phyloP scores from a whole-genome alignment of 2,797 vertebrate genomes.

The Falco cherrug region DNA sequence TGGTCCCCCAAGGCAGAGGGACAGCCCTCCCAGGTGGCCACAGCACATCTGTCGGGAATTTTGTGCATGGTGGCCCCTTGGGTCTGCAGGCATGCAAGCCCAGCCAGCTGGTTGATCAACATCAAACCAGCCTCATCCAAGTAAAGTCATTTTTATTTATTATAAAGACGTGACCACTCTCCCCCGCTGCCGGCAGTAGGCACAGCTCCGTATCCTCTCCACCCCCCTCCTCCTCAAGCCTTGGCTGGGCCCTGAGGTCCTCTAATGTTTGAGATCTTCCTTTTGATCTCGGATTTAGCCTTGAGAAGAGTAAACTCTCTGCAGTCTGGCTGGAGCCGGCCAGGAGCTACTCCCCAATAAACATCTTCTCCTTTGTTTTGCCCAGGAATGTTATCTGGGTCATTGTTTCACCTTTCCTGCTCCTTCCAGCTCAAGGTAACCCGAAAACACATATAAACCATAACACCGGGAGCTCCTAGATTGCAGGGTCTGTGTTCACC shows the following conservation, averaged over 20 bases:
- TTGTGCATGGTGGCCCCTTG: accelerated
- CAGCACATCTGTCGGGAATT: not conserved
- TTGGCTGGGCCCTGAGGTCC: not conserved
- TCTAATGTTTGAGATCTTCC: not conserved
- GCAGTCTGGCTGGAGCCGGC: not conserved
- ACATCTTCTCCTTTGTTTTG: slow-evolving; percentile 27
- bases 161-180: not conserved
- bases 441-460: not conserved
- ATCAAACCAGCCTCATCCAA: not conserved
- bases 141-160: not conserved
- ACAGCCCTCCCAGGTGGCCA: not conserved
- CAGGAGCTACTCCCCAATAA: slow-evolving; percentile 2
- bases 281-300: not conserved
- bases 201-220: not conserved
- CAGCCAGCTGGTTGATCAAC: not conserved
- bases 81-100: accelerated
- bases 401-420: slow-evolving; percentile 15
- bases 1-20: not conserved
- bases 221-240: not conserved
- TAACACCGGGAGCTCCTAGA: not conserved
- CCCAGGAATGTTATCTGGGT: not conserved
- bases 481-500: not conserved
- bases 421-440: not conserved
- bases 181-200: accelerated
- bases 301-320: slow-evolving; percentile 5